A percentile compares a stretch with the other conserved stretches of the same genome.
Conservation (phyloP, 2,113 vertebrate genomes). For the Oriolus oriolus region DNA sequence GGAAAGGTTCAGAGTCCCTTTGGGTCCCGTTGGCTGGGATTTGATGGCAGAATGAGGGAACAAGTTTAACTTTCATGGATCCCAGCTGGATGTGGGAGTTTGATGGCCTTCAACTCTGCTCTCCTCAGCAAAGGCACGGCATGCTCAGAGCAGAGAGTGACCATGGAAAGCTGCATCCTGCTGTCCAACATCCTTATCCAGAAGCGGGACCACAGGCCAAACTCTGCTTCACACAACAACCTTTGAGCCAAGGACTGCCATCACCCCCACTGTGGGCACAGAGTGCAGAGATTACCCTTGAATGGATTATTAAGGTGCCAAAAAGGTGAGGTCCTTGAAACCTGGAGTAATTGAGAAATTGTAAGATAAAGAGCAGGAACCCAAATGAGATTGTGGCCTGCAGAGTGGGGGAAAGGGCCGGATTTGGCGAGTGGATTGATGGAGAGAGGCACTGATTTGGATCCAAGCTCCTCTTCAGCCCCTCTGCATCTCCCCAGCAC, state of each 20-base stretch:
- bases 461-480: not conserved
- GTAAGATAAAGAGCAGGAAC: not conserved
- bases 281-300: not conserved
- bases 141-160: not conserved
- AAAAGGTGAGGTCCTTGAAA: not conserved
- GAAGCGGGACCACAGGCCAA: not conserved
- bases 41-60: not conserved
- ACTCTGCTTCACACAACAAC: not conserved
- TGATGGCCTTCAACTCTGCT: not conserved
- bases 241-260: not conserved
- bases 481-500: not conserved
- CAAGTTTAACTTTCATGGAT: not conserved
- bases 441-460: not conserved
- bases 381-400: not conserved
- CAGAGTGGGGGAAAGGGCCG: not conserved
- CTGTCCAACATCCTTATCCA: not conserved
- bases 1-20: not conserved
- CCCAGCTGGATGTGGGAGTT: not conserved
- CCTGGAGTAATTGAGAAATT: not conserved
- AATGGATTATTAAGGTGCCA: not conserved
- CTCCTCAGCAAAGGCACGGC: not conserved
- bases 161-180: not conserved
- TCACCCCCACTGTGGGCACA: not conserved
- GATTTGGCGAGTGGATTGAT: not conserved
- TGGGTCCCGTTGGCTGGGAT: not conserved